Conservation (phyloP, 2,797 vertebrate species). For the Lateolabrax maculatus region DNA sequence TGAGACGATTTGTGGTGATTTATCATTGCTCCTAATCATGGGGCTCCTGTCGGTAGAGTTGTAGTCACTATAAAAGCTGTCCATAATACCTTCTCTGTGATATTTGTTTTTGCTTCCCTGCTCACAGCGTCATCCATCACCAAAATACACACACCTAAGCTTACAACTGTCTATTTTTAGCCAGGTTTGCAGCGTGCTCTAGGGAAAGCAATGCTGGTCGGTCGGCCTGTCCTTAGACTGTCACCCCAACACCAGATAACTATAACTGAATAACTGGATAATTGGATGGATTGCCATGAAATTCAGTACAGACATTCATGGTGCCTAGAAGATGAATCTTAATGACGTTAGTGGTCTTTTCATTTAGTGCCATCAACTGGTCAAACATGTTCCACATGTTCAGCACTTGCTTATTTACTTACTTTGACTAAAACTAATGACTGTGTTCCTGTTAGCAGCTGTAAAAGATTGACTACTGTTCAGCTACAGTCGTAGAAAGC, state of each 20-base stretch:
- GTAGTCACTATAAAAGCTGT: slow-evolving; percentile 40
- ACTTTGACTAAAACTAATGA: neutral
- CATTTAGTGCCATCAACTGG: neutral
- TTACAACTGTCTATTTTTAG: slow-evolving; percentile 45
- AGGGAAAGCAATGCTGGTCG: neutral
- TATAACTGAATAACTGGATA: neutral
- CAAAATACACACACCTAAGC: slow-evolving; percentile 37
- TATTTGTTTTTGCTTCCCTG: slow-evolving; percentile 63
- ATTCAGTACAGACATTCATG: neutral
- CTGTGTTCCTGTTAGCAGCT: neutral
- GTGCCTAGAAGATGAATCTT: neutral
- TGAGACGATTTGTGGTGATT: slow-evolving; percentile 63
- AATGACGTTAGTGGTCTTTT: neutral
- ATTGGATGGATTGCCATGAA: neutral
- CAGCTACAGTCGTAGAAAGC: neutral
- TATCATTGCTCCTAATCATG: slow-evolving; percentile 69
- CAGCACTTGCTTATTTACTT: neutral
- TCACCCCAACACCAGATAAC: neutral
- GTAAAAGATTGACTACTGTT: neutral
- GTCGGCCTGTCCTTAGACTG: neutral
- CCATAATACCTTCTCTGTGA: slow-evolving; percentile 46
- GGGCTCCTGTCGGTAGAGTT: slow-evolving; percentile 39
- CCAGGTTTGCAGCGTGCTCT: neutral
- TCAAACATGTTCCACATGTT: neutral
- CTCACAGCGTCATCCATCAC: slow-evolving; percentile 60